These are phyloP conservation scores for Monochamus alternatus DNA, from an alignment of 2,888 invertebrate genomes.

Conservation along the genomic window DNA sequence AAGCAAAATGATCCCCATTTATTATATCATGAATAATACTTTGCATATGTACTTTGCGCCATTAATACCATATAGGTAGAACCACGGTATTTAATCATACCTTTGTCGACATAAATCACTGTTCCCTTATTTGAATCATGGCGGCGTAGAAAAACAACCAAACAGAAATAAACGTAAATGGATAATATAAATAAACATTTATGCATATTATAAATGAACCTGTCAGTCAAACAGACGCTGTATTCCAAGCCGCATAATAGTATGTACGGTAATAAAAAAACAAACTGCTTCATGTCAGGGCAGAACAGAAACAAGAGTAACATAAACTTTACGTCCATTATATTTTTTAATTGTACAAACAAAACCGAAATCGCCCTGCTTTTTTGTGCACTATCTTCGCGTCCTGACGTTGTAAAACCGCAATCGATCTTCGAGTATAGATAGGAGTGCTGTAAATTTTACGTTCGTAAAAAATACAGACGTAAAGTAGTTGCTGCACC, in stretches of 20 bases:
- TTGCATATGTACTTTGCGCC: constrained; percentile 8
- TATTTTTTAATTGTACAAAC: constrained; percentile 28
- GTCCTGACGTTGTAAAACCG: background rate
- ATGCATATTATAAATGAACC: constrained; percentile 38
- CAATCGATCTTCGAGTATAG: too few species aligned
- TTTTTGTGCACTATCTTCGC: background rate
- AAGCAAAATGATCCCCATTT: background rate
- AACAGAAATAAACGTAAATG: constrained; percentile 34
- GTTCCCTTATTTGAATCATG: constrained; percentile 25
- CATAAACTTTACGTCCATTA: constrained; percentile 32
- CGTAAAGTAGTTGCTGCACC: too few species aligned
- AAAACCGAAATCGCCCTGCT: constrained; percentile 5
- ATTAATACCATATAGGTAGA: background rate
- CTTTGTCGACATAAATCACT: constrained; percentile 36
- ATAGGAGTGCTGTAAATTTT: too few species aligned
- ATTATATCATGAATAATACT: background rate
- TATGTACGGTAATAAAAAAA: constrained; percentile 30
- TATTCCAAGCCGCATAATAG: constrained; percentile 24
- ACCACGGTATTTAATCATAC: constrained; percentile 27
- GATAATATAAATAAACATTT: constrained; percentile 37
- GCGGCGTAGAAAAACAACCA: constrained; percentile 27
- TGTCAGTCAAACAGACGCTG: constrained; percentile 34
- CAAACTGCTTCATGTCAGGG: constrained; percentile 33
- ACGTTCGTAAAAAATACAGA: too few species aligned
- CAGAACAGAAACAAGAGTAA: constrained; percentile 29